Percentiles rank a stretch among this genome's conserved stretches.
These are phyloP conservation scores for Notolabrus celidotus DNA, from an alignment of 2,797 vertebrate genomes.

Conservation along the genomic window DNA sequence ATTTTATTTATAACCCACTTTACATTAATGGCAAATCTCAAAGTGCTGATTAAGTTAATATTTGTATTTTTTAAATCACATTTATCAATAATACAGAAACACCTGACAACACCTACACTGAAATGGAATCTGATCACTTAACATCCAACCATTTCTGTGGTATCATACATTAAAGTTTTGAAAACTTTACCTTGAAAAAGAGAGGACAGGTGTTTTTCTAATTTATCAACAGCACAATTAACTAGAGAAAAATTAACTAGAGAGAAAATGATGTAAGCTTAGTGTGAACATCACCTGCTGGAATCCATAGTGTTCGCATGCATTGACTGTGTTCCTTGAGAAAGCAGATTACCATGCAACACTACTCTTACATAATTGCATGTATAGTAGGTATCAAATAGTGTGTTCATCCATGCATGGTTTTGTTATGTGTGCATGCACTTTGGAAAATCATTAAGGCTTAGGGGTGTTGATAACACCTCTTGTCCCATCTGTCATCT, in stretches of 20 bases:
- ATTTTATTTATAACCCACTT: no score
- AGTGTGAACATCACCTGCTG: background rate
- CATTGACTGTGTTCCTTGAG: conserved; percentile 12
- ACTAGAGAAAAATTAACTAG: background rate
- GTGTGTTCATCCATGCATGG: conserved; percentile 35
- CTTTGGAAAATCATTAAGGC: conserved; percentile 59
- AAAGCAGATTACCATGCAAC: conserved; percentile 45
- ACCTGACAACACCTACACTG: no score
- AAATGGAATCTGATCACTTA: no score
- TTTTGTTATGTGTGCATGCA: conserved; percentile 12
- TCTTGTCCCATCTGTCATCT: conserved; percentile 74
- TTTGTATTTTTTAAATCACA: no score
- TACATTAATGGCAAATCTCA: no score
- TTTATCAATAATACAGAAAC: no score
- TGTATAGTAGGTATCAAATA: conserved; percentile 43
- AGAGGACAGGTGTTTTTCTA: no score
- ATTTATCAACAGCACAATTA: background rate
- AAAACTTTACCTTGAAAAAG: no score
- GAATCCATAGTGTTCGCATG: background rate
- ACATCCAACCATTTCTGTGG: no score
- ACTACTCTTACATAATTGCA: conserved; percentile 44
- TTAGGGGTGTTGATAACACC: conserved; percentile 72
- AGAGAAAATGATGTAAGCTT: background rate
- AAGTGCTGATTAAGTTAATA: no score
- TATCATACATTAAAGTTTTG: no score